Evolutionary conservation across 2,113 vertebrate genomes (phyloP).

Genomic region (Sinocyclocheilus grahami): DNA sequence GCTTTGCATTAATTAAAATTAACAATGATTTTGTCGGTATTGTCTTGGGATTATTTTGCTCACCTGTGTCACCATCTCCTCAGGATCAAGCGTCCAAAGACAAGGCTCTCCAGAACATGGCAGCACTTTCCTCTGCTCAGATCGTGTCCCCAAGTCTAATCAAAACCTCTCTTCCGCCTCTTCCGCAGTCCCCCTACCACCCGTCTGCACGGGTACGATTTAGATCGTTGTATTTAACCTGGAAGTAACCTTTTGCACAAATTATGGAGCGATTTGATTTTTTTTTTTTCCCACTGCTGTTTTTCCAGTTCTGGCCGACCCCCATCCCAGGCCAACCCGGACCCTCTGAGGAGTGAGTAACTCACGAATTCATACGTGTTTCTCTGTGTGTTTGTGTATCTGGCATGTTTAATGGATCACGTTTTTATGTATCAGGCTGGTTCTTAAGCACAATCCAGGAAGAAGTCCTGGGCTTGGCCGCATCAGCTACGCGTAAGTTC

Average conservation of each 20-base stretch:
- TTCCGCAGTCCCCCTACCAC: constrained; percentile 87
- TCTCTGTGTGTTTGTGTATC: constrained; percentile 10
- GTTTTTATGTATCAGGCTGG: constrained; percentile 67
- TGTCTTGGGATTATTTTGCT: background rate
- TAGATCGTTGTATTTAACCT: no score
- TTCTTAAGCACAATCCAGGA: constrained; percentile 76
- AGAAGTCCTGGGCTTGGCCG: constrained; percentile 74
- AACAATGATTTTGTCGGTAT: background rate
- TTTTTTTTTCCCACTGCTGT: background rate
- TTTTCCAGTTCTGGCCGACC: constrained; percentile 87
- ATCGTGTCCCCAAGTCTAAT: constrained; percentile 94
- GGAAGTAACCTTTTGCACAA: no score
- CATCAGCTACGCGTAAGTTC: constrained; percentile 77
- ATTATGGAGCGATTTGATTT: background rate
- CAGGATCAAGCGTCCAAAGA: constrained; percentile 98
- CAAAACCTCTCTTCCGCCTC: constrained; percentile 87
- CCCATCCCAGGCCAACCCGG: constrained; percentile 93
- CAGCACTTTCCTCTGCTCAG: constrained; percentile 94
- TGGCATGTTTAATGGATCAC: constrained; percentile 67
- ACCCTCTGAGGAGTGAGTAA: constrained; percentile 98
- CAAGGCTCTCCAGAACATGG: constrained; percentile 98
- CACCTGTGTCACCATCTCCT: constrained; percentile 7
- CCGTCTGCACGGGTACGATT: constrained; percentile 83
- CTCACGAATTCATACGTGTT: constrained; percentile 20
- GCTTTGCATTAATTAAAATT: constrained; percentile 33